A percentile compares a stretch with the other conserved stretches of the same genome.
phyloP scores from a whole-genome alignment of 2,113 vertebrate genomes.

The Grallaria varia region DNA sequence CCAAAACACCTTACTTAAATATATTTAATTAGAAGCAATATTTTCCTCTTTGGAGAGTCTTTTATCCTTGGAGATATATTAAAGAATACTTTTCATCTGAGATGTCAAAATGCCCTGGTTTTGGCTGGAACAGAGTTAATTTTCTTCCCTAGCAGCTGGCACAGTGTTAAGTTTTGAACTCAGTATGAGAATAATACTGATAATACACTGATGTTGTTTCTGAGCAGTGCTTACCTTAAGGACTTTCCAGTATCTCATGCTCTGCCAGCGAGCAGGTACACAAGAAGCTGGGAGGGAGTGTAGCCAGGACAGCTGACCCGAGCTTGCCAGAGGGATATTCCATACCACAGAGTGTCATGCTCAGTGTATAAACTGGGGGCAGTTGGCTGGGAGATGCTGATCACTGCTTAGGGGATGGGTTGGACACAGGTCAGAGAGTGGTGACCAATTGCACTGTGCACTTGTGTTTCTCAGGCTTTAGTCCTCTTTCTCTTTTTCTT shows the following conservation, averaged over 20 bases:
- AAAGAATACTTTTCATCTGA: background rate
- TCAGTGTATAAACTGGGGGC: background rate
- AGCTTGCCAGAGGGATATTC: background rate
- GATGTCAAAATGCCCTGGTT: background rate
- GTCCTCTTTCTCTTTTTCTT: background rate
- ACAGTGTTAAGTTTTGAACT: background rate
- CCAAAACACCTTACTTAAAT: background rate
- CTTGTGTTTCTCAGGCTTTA: background rate
- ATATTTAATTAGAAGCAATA: background rate
- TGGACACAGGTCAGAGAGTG: background rate
- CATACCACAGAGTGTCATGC: accelerated
- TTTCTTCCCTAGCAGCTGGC: background rate
- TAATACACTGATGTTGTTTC: background rate
- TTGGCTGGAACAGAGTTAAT: background rate
- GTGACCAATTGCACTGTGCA: too few species aligned
- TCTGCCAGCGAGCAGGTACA: background rate
- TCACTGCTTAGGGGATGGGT: background rate
- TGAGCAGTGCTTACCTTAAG: background rate
- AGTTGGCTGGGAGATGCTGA: background rate
- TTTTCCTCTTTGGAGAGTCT: background rate
- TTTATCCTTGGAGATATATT: background rate
- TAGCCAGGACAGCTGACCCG: background rate
- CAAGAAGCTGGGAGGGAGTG: background rate
- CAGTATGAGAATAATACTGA: background rate
- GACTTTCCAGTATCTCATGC: background rate